Percentiles rank a stretch among this genome's conserved stretches.
phyloP scores from a whole-genome alignment of 2,888 invertebrate genomes.

The Seira musarum region DNA sequence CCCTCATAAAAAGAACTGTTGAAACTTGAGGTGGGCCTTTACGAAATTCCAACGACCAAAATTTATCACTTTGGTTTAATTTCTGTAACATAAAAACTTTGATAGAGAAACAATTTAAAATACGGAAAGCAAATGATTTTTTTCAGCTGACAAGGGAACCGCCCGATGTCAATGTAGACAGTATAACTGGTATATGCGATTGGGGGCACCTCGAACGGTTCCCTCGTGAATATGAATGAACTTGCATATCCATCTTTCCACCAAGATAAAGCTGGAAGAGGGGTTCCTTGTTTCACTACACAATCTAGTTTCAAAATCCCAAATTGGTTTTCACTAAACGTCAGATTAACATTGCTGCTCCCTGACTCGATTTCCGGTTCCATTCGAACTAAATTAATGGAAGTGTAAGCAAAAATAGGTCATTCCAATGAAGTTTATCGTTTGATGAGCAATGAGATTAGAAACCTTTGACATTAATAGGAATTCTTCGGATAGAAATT shows the following conservation, averaged over 20 bases:
- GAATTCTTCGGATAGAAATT: background rate
- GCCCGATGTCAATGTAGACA: too few relatives aligned
- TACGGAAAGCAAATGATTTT: background rate
- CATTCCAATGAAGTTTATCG: too few relatives aligned
- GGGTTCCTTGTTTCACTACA: constrained; percentile 18
- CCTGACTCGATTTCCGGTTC: constrained; percentile 16
- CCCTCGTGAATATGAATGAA: too few relatives aligned
- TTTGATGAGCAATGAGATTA: background rate
- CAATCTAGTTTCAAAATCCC: constrained; percentile 34
- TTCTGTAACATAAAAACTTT: too few relatives aligned
- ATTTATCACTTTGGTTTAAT: constrained; percentile 29
- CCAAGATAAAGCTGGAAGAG: constrained; percentile 24
- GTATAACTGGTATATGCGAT: too few relatives aligned
- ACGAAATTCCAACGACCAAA: constrained; percentile 23
- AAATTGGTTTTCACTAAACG: constrained; percentile 32
- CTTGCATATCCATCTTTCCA: constrained; percentile 38
- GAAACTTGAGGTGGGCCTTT: background rate
- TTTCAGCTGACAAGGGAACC: too few relatives aligned
- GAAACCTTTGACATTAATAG: constrained; percentile 33
- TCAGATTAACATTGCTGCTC: background rate
- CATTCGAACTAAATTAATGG: constrained; percentile 13
- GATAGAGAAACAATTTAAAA: too few relatives aligned
- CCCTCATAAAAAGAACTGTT: constrained; percentile 38
- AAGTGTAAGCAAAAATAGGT: too few relatives aligned
- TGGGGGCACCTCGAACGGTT: too few relatives aligned